Evolutionary conservation across 2,113 vertebrate genomes (phyloP), one percentile per base, ranked within the genome.

Genomic region (Coptodon bakossiorum): DNA sequence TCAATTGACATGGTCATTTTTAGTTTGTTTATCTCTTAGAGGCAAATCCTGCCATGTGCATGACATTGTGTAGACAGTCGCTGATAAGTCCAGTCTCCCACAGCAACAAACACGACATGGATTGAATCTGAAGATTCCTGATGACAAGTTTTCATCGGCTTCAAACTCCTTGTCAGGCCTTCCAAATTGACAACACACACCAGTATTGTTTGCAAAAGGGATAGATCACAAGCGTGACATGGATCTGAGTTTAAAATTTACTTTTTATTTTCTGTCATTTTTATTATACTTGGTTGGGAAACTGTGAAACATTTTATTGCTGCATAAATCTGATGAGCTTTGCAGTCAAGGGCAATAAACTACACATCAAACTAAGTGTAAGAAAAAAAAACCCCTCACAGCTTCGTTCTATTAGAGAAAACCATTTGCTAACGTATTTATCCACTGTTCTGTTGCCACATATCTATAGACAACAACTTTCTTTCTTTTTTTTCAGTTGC

Each of bases 141-240:
- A 81, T 92, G 95, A 96, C 93, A 95, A 53, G 56, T 89, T 95
- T 93, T 94, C 90, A 85, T 87, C 63, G 27, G 61, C 56, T 17
- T 87, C 84, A 87, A 81, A 84, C 86, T 78, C 76, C 83, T 59
- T 52, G 80, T 85, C 84, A 57, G 66, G 48, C 40, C 80, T 85
- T 84, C 59, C 81, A 73, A 76, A 88, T 63, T 38, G 48, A 34
- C 43, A 48, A 93, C 90, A 86, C 24, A 86, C 40, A 91, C 43
- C 86, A 90, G 86, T 54, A 84, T 88, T 91, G 68, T 89, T 88
- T 89, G 76, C 71, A 57, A 88, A 88, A 88, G 38, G 11, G 19
- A 12, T 9, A 13, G 29, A 80, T 79, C 48, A 45, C 36, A 53
- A 52, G 59, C 36, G 10, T 48, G 7, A 71, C 10, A 38, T 3